These are phyloP conservation scores for Sinopyrophorus schimmeli DNA, from an alignment of 2,888 invertebrate species.

Conservation along the genomic window DNA sequence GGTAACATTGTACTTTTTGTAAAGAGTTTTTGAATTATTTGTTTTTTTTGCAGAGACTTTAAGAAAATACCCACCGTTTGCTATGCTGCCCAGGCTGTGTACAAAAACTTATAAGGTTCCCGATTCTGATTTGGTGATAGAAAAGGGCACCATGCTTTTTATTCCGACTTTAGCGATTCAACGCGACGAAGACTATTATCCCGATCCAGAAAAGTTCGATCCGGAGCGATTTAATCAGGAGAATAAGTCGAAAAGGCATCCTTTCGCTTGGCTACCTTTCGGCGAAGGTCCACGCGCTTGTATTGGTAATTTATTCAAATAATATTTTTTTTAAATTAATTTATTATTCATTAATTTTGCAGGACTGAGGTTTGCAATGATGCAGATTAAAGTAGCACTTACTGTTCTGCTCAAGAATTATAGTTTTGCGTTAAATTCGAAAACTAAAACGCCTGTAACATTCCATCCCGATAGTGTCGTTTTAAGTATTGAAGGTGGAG, in stretches of 20 bases:
- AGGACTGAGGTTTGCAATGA: conserved; percentile 50
- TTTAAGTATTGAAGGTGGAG: conserved; percentile 1
- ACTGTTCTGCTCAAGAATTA: conserved; percentile 32
- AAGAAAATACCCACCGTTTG: conserved; percentile 4
- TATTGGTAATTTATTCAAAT: conserved; percentile 11
- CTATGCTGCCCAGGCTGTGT: background rate
- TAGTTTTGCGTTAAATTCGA: conserved; percentile 26
- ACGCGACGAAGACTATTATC: conserved; percentile 46
- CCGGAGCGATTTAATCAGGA: conserved; percentile 64
- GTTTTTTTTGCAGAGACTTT: conserved; percentile 2
- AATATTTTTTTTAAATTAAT: conserved; percentile 48
- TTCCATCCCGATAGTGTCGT: conserved; percentile 18
- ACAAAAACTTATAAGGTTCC: conserved; percentile 40
- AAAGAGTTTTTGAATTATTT: background rate
- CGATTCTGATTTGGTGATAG: conserved; percentile 37
- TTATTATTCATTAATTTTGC: conserved; percentile 49
- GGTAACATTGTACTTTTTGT: conserved; percentile 34
- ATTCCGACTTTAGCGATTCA: conserved; percentile 42
- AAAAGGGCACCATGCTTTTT: conserved; percentile 37
- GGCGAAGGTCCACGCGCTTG: conserved; percentile 63
- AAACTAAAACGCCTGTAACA: conserved; percentile 20
- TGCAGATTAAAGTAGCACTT: conserved; percentile 34
- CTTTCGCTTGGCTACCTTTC: conserved; percentile 61
- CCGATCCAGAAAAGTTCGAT: conserved; percentile 64
- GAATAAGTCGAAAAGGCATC: conserved; percentile 58